Percentiles rank a stretch among this genome's conserved stretches.
These are phyloP conservation scores for Drosophila sproati DNA, from an alignment of 1,140 invertebrate species.

Conservation along the genomic window DNA sequence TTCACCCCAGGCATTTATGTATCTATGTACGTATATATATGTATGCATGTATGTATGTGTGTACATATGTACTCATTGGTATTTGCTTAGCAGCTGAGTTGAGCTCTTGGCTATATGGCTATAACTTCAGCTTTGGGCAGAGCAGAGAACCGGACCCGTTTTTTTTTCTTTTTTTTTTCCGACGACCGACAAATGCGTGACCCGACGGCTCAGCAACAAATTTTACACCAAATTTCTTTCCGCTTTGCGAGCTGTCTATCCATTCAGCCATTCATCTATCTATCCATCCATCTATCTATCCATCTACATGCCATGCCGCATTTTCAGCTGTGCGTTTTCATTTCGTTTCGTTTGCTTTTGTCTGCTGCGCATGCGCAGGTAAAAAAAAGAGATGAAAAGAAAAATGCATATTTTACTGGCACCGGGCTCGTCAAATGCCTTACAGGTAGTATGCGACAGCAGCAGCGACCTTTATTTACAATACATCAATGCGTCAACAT, in stretches of 20 bases:
- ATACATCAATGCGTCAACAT: slow-evolving; percentile 29
- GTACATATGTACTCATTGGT: slow-evolving; percentile 9
- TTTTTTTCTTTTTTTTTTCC: slow-evolving; percentile 33
- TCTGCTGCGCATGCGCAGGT: slow-evolving; percentile 21
- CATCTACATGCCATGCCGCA: slow-evolving; percentile 30
- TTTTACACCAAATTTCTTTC: slow-evolving; percentile 74
- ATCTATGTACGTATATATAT: neutral
- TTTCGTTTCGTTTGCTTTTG: slow-evolving; percentile 37
- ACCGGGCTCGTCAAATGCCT: slow-evolving; percentile 19
- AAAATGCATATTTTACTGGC: slow-evolving; percentile 32
- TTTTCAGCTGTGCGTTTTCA: slow-evolving; percentile 42
- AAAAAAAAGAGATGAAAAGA: slow-evolving; percentile 2
- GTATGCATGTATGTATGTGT: slow-evolving; percentile 31
- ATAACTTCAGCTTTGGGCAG: slow-evolving; percentile 4
- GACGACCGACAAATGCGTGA: slow-evolving; percentile 59
- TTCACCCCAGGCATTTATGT: slow-evolving; percentile 57
- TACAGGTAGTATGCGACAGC: slow-evolving; percentile 15
- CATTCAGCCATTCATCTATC: slow-evolving; percentile 23
- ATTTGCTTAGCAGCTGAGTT: slow-evolving; percentile 65
- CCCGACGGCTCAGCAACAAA: slow-evolving; percentile 58
- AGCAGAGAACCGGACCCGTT: slow-evolving; percentile 22
- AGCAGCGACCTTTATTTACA: slow-evolving; percentile 35
- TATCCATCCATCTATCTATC: slow-evolving; percentile 53
- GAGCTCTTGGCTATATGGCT: slow-evolving; percentile 1
- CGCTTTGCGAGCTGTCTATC: slow-evolving; percentile 45